phyloP scores from a whole-genome alignment of 2,113 vertebrate species.

The Pantherophis guttatus region DNA sequence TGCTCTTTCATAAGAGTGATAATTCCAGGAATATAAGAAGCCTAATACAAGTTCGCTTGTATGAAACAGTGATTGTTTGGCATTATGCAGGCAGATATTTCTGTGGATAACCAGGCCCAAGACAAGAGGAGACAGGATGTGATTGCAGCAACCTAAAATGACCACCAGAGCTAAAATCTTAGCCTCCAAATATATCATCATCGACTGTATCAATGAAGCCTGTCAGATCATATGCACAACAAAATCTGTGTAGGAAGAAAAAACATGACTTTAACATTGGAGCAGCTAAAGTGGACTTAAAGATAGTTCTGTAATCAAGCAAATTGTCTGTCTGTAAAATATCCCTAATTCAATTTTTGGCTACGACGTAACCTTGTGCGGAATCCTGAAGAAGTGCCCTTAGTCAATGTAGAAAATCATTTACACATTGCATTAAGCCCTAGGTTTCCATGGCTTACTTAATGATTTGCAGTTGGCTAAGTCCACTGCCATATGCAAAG shows the following conservation, averaged over 20 bases:
- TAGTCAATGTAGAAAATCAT: neutral
- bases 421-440: neutral
- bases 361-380: neutral
- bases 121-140: neutral
- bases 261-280: neutral
- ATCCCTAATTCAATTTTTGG: neutral
- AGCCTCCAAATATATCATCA: neutral
- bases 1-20: neutral
- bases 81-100: neutral
- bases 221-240: neutral
- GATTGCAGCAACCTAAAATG: neutral
- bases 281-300: neutral
- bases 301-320: neutral
- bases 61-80: neutral
- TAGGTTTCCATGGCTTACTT: neutral
- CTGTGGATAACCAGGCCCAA: neutral
- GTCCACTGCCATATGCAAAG: neutral
- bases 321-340: neutral
- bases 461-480: neutral
- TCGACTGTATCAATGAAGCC: neutral
- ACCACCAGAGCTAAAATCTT: neutral
- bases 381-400: neutral
- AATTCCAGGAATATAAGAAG: neutral
- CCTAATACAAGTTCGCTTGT: neutral
- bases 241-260: neutral